Evolutionary conservation across 2,888 invertebrate species (phyloP), one percentile per base, ranked within the genome.

Genomic region (Calliopum simillimum): DNA sequence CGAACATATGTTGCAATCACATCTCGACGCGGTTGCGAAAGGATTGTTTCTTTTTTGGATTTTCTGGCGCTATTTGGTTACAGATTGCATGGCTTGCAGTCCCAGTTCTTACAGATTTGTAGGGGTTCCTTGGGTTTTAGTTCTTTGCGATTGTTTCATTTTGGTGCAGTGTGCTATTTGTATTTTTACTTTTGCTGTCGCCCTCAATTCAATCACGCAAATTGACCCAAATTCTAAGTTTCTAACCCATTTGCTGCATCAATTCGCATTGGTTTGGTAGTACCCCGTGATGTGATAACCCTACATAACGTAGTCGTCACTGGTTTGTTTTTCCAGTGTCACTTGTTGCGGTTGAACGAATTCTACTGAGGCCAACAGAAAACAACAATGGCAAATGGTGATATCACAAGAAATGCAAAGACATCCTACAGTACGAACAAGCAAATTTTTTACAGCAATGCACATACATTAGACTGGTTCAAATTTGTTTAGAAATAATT

Each of bases 311-410:
- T 12, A 12, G 56, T 33, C 25, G 56, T 33, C 62, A 46, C 44
- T 55, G 41, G 55, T 44, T 49, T 65, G 51, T 65, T 65, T 53
- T 46, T 55, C 55, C 55, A 65, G 55, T 41, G 43, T 44, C 65
- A 55, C 55, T 65, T 65, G 55, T 65, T 65, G 65, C 65, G 65
- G 55, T 65, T 51, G 41, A 33, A 19, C 43, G 65, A 65, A 21
- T 65, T 44, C 46, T 43, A 12, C 2, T 16, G 8, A 33, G 8
- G n/a, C 2, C 33, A 33, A 33, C 23, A 65, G n/a, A 65, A 65
- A 55, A 44, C 23, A 53, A 16, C 19, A 41, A 53, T 23, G 44
- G 33, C 8, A 8, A 33, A 8, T 8, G 8, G 33, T 33, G 8
- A 33, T 33, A 4, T 8, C 56, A 44, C 55, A 55, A 14, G 1